Evolutionary conservation across 2,113 vertebrate species (phyloP).

Genomic region (Heloderma charlesbogerti): DNA sequence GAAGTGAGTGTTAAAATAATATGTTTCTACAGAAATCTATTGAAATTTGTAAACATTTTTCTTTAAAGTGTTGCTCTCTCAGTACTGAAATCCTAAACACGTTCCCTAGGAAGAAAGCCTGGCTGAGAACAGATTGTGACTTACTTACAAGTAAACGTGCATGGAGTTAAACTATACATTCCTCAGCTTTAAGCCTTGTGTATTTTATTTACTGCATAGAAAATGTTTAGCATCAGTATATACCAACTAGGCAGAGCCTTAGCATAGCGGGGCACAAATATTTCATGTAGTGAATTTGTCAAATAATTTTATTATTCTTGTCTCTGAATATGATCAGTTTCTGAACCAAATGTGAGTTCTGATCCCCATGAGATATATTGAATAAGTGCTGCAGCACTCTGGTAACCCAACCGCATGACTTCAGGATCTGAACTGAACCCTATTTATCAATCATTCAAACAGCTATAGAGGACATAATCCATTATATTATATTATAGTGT

Average conservation of each 20-base stretch:
- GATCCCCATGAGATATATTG: not conserved
- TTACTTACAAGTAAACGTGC: not conserved
- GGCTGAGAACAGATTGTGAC: not conserved
- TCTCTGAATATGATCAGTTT: not conserved
- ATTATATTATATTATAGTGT: too few species aligned
- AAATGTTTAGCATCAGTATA: not conserved
- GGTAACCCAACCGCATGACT: not conserved
- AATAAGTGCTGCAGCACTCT: not conserved
- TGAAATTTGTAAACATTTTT: not conserved
- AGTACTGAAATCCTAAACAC: not conserved
- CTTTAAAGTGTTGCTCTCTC: not conserved
- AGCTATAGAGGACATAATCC: too few species aligned
- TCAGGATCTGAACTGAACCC: not conserved
- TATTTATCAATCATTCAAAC: not conserved
- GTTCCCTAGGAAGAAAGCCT: not conserved
- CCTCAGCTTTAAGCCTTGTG: not conserved
- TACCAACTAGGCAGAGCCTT: not conserved
- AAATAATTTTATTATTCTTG: not conserved
- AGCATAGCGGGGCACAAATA: not conserved
- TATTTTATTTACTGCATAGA: not conserved
- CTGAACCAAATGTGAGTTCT: not conserved
- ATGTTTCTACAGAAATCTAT: not conserved
- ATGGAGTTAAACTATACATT: not conserved
- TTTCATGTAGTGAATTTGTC: not conserved
- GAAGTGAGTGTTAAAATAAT: not conserved